These are phyloP conservation scores for Spea hammondii DNA, from an alignment of 2,797 vertebrate genomes.

Conservation along the genomic window DNA sequence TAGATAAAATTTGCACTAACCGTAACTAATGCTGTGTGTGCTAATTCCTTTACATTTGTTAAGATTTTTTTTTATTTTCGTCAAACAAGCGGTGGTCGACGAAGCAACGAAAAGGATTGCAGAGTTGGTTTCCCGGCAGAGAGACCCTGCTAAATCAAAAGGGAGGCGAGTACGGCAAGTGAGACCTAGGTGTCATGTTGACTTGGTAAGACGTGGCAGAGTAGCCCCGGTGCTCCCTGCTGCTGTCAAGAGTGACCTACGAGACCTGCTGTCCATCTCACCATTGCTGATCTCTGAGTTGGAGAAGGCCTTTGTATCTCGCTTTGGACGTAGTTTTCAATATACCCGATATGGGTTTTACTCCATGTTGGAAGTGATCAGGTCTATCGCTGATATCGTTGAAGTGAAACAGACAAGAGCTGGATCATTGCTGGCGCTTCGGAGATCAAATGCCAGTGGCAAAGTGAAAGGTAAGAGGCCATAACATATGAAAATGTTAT, in stretches of 20 bases:
- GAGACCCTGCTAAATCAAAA: conserved; percentile 8
- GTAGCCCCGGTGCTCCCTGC: conserved; percentile 70
- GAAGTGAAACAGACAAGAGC: conserved; percentile 69
- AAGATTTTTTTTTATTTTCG: not conserved
- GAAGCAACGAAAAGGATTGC: conserved; percentile 78
- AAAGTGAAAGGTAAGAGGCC: conserved; percentile 9
- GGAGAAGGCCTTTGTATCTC: conserved; percentile 68
- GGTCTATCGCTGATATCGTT: conserved; percentile 71
- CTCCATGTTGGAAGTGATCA: conserved; percentile 77
- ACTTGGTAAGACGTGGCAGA: conserved; percentile 64
- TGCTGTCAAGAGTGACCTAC: conserved; percentile 76
- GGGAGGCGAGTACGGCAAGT: not conserved
- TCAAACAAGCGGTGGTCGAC: conserved; percentile 73
- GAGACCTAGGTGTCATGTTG: not conserved
- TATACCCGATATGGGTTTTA: conserved; percentile 78
- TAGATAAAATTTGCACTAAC: no score
- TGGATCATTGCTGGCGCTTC: conserved; percentile 78
- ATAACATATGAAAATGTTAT: not conserved
- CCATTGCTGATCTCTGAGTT: conserved; percentile 77
- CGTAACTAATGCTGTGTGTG: not conserved
- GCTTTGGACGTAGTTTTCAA: conserved; percentile 74
- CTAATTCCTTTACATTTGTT: not conserved
- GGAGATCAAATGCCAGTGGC: conserved; percentile 37
- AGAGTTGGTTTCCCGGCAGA: conserved; percentile 80
- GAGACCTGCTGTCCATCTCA: conserved; percentile 75